These are phyloP conservation scores for Bursaphelenchus okinawaensis DNA, from an alignment of 2,888 invertebrate species.

Conservation along the genomic window DNA sequence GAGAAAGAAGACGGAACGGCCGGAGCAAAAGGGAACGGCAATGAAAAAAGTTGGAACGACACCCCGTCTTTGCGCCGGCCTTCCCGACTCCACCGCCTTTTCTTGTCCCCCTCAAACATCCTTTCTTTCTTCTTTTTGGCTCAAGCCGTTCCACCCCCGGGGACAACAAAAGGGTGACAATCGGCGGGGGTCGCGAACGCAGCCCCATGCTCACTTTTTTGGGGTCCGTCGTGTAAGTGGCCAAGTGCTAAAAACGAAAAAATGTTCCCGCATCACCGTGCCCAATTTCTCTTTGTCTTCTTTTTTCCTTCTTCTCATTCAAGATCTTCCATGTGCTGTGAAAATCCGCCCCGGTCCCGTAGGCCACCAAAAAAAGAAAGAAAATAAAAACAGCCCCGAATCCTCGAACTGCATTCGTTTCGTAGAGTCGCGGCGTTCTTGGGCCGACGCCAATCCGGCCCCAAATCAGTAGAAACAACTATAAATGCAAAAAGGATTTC, in stretches of 20 bases:
- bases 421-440: no score
- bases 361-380: neutral
- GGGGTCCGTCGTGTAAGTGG: neutral
- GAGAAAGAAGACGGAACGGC: neutral
- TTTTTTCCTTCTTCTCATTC: neutral
- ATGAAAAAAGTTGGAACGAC: neutral
- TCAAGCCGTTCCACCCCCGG: no score
- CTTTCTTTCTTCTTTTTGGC: no score
- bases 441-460: no score
- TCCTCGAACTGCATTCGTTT: no score
- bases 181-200: neutral
- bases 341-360: no score
- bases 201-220: neutral
- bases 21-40: neutral
- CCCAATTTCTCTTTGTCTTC: neutral
- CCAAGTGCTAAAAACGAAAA: neutral
- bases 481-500: no score
- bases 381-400: neutral
- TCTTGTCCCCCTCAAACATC: neutral
- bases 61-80: neutral
- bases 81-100: neutral
- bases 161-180: no score
- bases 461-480: no score
- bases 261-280: neutral
- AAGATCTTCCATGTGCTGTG: neutral